Conservation (phyloP, 2,113 vertebrate species). For the Symphodus melops region DNA sequence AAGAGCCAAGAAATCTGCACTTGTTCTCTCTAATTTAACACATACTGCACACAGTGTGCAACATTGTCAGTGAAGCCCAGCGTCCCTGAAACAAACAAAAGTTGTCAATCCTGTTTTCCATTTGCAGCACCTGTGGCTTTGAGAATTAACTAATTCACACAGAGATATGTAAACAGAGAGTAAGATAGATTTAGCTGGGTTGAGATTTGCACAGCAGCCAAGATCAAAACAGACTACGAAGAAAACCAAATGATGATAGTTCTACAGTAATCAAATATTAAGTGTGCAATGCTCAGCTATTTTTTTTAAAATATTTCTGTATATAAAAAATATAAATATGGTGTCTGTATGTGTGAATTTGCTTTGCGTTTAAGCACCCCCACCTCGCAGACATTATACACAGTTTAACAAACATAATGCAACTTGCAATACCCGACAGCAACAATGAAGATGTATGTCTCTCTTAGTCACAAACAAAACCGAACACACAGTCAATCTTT, state of each 20-base stretch:
- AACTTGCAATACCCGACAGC: slow-evolving; percentile 32
- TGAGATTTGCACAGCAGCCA: slow-evolving; percentile 32
- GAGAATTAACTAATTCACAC: slow-evolving; percentile 52
- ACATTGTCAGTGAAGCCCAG: background rate
- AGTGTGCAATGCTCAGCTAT: background rate
- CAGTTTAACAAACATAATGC: slow-evolving; percentile 15
- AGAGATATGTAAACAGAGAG: slow-evolving; percentile 49
- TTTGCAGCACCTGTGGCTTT: background rate
- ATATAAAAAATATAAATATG: no score
- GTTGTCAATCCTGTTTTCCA: slow-evolving; percentile 45
- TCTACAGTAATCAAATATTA: background rate
- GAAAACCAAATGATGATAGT: no score
- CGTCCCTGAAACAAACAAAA: slow-evolving; percentile 33
- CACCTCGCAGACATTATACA: background rate
- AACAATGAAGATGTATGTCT: slow-evolving; percentile 32
- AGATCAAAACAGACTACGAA: slow-evolving; percentile 64
- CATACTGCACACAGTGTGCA: background rate
- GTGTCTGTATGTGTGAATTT: background rate
- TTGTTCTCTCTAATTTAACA: slow-evolving; percentile 3
- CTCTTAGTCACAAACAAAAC: slow-evolving; percentile 24
- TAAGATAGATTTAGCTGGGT: slow-evolving; percentile 52
- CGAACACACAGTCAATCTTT: slow-evolving; percentile 23
- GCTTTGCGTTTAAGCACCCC: background rate
- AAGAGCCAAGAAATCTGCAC: background rate
- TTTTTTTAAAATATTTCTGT: background rate